A percentile compares a stretch with the other conserved stretches of the same genome.
Conservation (phyloP, 2,113 vertebrate genomes). For the cattle (Bos taurus) region ARS-UCD2.0 NC_037350.1:43399501-43400000, state of each 20-base stretch:
- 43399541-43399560: not conserved
- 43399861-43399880: not conserved
- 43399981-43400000: too few relatives aligned
- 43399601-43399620: constrained; percentile 40
- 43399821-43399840: not conserved
- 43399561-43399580: not conserved
- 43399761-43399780: not conserved
- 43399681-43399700: not conserved
- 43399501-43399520: not conserved
- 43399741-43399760: not conserved
- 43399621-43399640: constrained; percentile 24
- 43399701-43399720: not conserved
- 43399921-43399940: too few relatives aligned
- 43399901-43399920: too few relatives aligned
- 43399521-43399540: not conserved
- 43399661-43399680: not conserved
- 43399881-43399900: not conserved
- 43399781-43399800: not conserved
- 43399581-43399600: not conserved
- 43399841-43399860: not conserved
- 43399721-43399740: not conserved
- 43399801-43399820: not conserved
- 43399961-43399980: too few relatives aligned
- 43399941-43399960: too few relatives aligned
- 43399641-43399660: constrained; percentile 14